Conservation (phyloP, 2,797 vertebrate species). For the Cygnus olor region DNA sequence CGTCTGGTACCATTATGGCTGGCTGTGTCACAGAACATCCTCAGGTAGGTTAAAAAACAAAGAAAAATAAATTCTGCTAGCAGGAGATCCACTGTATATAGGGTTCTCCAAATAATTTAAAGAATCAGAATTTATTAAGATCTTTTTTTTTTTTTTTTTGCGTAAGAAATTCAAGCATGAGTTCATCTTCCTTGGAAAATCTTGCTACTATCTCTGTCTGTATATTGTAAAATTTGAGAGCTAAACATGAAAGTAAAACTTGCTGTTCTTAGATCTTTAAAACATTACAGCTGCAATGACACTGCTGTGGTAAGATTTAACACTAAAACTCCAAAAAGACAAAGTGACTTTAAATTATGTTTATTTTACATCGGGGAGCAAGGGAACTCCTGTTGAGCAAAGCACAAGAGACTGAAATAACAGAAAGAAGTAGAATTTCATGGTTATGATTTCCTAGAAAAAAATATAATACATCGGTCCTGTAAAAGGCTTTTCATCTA, state of each 20-base stretch:
- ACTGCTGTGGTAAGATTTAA: background rate
- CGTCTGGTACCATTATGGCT: background rate
- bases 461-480: background rate
- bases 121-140: background rate
- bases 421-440: background rate
- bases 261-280: background rate
- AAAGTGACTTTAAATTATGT: background rate
- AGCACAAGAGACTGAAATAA: background rate
- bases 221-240: background rate
- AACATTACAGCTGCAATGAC: background rate
- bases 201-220: background rate
- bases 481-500: background rate
- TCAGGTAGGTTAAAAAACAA: background rate
- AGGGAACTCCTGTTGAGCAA: background rate
- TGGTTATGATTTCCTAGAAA: background rate
- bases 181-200: background rate
- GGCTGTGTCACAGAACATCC: background rate
- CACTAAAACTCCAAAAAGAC: background rate
- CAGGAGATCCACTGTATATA: background rate
- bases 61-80: background rate
- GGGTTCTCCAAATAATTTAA: background rate
- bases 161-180: background rate
- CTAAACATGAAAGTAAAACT: background rate
- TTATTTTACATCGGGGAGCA: background rate
- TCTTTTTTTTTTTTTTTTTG: background rate